Conservation (phyloP, 2,113 vertebrate genomes). For the Gila orcuttii region DNA sequence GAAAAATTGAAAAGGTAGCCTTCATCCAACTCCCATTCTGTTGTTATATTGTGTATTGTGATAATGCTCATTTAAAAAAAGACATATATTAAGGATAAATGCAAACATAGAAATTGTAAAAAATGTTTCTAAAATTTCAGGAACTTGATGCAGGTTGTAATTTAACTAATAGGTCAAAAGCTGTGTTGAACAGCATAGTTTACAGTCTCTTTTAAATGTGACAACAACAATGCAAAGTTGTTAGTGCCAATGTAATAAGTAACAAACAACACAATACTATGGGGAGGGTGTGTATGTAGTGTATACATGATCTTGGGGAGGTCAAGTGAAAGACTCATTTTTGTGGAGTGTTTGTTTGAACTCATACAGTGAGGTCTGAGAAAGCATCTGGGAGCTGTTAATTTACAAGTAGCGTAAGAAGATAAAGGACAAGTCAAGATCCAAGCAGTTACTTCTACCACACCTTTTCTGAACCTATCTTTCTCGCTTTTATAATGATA, state of each 20-base stretch:
- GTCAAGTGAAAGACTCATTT: conserved; percentile 54
- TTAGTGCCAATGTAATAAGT: conserved; percentile 30
- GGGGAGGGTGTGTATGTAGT: conserved; percentile 24
- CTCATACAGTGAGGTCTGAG: background rate
- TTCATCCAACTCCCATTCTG: background rate
- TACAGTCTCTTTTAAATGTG: background rate
- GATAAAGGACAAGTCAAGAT: background rate
- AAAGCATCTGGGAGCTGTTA: background rate
- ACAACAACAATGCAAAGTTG: conserved; percentile 10
- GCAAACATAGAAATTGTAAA: background rate
- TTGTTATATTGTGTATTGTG: background rate
- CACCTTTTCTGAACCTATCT: background rate
- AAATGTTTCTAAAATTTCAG: background rate
- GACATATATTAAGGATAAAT: background rate
- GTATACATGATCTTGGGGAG: conserved; percentile 26
- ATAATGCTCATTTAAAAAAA: background rate
- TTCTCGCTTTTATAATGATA: conserved; percentile 14
- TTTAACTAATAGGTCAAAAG: background rate
- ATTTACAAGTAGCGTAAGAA: background rate
- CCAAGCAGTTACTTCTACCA: background rate
- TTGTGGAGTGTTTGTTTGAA: background rate
- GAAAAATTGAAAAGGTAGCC: conserved; percentile 5
- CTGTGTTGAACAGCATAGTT: background rate
- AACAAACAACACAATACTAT: conserved; percentile 1
- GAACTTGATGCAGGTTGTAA: background rate